phyloP scores from a whole-genome alignment of 2,888 invertebrate genomes.

The Heliconius ethilla region DNA sequence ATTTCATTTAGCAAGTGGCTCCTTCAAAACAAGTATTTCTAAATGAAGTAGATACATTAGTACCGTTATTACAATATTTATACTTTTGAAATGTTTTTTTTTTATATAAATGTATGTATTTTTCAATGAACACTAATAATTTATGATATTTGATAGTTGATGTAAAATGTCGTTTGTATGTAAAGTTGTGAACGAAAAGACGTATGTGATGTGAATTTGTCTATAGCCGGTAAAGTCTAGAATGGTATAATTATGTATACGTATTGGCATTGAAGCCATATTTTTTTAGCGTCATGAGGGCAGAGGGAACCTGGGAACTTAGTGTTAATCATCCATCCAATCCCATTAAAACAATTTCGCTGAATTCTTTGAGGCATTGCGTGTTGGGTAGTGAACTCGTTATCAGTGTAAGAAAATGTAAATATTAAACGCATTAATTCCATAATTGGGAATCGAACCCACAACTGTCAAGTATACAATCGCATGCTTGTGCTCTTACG shows the following conservation, averaged over 20 bases:
- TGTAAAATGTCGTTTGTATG: neutral
- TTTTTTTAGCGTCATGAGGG: neutral
- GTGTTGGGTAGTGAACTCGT: too few relatives aligned
- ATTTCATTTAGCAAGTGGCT: constrained; percentile 6
- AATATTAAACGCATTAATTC: too few relatives aligned
- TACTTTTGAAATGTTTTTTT: neutral
- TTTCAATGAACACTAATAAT: neutral
- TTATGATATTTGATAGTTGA: neutral
- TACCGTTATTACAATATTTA: constrained; percentile 10
- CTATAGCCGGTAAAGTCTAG: neutral
- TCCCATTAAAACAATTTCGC: too few relatives aligned
- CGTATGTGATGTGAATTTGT: too few relatives aligned
- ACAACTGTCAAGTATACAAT: too few relatives aligned
- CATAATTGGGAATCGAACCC: too few relatives aligned
- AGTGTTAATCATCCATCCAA: too few relatives aligned
- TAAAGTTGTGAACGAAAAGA: neutral
- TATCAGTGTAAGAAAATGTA: too few relatives aligned
- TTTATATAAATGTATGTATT: neutral
- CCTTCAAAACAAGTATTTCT: constrained; percentile 8
- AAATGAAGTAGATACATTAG: neutral
- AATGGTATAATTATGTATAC: neutral
- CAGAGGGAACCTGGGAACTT: neutral
- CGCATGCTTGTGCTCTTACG: too few relatives aligned
- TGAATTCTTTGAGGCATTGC: too few relatives aligned
- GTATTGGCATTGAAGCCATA: neutral